Evolutionary conservation across 1,140 invertebrate species (phyloP), one percentile per base, ranked within the genome.

Genomic region (Mylabris phalerata): DNA sequence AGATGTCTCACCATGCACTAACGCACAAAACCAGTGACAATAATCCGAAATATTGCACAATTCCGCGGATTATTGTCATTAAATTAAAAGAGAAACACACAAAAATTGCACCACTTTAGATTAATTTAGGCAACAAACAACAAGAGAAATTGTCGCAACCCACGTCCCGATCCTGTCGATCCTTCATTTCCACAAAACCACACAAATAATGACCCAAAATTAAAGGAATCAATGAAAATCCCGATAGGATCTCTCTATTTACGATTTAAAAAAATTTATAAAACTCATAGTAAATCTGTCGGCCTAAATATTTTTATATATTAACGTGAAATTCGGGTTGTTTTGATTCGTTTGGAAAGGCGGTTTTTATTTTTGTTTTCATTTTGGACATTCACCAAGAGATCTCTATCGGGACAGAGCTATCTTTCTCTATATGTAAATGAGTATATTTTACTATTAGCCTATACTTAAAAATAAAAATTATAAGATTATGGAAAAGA

Each of bases 301-400:
- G 67, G 67, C 67, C 67, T 69, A 69, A 69, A 69, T 69, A 69
- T 69, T 69, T 69, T 69, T 69, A 63, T 69, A 69, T 67, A 48
- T 57, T 64, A 55, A 55, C 11, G 45, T 27, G 27, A 54, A 48
- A 32, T 66, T 65, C 65, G 61, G 66, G 66, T 65, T 54, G 51
- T 60, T 55, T 42, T n/a, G 5, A 2, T 42, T 42, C 11, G 41
- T 42, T 42, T n/a, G 7, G 32, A 32, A 32, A 1, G 7, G 32
- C 32, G 32, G 32, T 5, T 9, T 51, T 25, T 24, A 26, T 26
- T 2, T 7, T 40, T 40, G 39, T 40, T 40, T 40, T 40, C 5
- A 10, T 42, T 42, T 6, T 7, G 41, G 44, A 55, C 27, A 26
- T 32, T 42, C 49, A 41, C 32, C 39, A 4, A 9, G 32, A 32